phyloP scores from a whole-genome alignment of 2,888 invertebrate genomes.

The Amiota communis region DNA sequence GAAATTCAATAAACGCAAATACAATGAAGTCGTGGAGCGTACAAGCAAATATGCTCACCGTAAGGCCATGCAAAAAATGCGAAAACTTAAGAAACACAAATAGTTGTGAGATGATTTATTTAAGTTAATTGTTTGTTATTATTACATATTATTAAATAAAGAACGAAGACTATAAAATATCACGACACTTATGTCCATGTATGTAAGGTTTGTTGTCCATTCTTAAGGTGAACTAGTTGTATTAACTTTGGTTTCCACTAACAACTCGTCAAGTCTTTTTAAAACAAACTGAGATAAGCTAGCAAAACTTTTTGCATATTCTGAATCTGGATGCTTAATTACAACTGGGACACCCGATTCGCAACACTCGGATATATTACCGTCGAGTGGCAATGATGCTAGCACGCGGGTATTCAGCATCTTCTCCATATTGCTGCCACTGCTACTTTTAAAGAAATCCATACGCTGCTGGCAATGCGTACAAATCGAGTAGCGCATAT shows the following conservation, averaged over 20 bases:
- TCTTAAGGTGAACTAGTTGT: not conserved
- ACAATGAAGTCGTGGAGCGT: conserved; percentile 81
- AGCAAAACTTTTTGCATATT: conserved; percentile 61
- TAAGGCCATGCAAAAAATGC: conserved; percentile 83
- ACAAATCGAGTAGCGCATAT: conserved; percentile 89
- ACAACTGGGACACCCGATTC: conserved; percentile 70
- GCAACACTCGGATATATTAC: conserved; percentile 68
- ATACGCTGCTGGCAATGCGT: conserved; percentile 83
- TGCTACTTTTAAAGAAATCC: conserved; percentile 79
- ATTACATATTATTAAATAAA: not conserved
- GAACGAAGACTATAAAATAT: not conserved
- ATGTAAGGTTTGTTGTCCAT: not conserved
- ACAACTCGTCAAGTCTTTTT: conserved; percentile 39
- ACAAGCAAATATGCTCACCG: conserved; percentile 81
- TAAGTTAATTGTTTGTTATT: not conserved
- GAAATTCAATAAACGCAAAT: conserved; percentile 86
- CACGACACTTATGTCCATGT: no score
- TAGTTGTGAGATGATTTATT: not conserved
- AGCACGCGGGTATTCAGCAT: conserved; percentile 79
- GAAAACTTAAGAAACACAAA: conserved; percentile 73
- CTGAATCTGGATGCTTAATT: conserved; percentile 63
- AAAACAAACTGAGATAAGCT: conserved; percentile 38
- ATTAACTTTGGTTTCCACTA: not conserved
- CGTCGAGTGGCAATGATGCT: conserved; percentile 75
- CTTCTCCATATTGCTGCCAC: not conserved